phyloP scores from a whole-genome alignment of 2,113 vertebrate genomes.

The Cryptoleucopteryx plumbea region DNA sequence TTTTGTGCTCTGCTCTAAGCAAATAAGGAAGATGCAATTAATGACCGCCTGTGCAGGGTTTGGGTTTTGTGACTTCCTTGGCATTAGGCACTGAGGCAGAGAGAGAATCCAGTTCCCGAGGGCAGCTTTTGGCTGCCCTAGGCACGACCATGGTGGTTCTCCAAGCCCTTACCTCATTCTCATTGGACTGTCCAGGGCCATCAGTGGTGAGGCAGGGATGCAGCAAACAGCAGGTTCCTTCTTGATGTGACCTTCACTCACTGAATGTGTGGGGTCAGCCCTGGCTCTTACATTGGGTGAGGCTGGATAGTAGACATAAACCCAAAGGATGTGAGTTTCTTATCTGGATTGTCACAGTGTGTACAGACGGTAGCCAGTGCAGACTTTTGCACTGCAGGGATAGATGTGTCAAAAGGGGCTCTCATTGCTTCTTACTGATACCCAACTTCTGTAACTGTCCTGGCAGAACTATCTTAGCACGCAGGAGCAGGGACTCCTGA shows the following conservation, averaged over 20 bases:
- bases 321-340: not conserved
- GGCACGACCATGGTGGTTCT: not conserved
- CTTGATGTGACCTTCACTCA: not conserved
- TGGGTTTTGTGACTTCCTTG: not conserved
- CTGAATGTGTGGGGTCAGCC: not conserved
- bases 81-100: not conserved
- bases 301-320: not conserved
- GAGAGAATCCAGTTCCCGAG: not conserved
- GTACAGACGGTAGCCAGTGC: fast-evolving
- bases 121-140: not conserved
- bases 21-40: conserved; percentile 12
- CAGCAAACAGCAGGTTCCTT: not conserved
- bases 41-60: not conserved
- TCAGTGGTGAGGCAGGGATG: not conserved
- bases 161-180: not conserved
- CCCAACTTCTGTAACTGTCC: not conserved
- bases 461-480: not conserved
- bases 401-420: not conserved
- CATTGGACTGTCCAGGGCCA: not conserved
- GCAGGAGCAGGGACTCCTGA: not conserved
- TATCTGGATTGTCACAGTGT: fast-evolving
- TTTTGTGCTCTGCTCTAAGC: not conserved
- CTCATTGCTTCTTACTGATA: not conserved
- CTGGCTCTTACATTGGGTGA: not conserved
- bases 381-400: not conserved